phyloP scores from a whole-genome alignment of 1,140 invertebrate genomes.

The Berghia stephanieae region DNA sequence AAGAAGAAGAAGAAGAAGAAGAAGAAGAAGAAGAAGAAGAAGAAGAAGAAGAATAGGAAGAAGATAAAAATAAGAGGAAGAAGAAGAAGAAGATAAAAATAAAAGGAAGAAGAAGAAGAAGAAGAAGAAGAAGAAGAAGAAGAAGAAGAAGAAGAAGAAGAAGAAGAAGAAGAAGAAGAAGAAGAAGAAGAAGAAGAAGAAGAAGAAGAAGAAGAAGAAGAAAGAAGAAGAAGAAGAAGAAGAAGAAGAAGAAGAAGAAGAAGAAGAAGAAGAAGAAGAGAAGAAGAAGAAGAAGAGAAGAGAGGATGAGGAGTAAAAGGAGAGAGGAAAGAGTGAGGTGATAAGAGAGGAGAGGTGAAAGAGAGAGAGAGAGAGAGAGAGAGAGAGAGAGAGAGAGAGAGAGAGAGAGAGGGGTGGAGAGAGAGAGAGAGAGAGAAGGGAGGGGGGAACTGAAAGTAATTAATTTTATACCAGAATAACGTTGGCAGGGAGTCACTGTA shows the following conservation, averaged over 20 bases:
- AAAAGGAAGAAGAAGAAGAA: too few species aligned
- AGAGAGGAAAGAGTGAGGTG: neutral
- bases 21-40: too few species aligned
- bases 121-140: too few species aligned
- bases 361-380: neutral
- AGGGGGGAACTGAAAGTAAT: neutral
- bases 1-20: too few species aligned
- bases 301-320: neutral
- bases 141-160: too few species aligned
- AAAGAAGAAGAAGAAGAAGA: slow-evolving; percentile 3
- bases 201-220: too few species aligned
- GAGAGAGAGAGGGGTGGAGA: neutral
- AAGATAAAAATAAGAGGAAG: too few species aligned
- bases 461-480: slow-evolving; percentile 7
- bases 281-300: neutral
- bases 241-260: slow-evolving; percentile 12
- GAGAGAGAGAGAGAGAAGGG: neutral
- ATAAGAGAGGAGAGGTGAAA: neutral
- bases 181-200: too few species aligned
- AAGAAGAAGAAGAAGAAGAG: slow-evolving; percentile 13
- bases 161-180: too few species aligned
- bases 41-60: too few species aligned
- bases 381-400: neutral
- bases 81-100: too few species aligned
- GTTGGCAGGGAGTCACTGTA: too few species aligned